Conservation (phyloP, 2,797 vertebrate genomes). For the Pteronotus mesoamericanus region DNA sequence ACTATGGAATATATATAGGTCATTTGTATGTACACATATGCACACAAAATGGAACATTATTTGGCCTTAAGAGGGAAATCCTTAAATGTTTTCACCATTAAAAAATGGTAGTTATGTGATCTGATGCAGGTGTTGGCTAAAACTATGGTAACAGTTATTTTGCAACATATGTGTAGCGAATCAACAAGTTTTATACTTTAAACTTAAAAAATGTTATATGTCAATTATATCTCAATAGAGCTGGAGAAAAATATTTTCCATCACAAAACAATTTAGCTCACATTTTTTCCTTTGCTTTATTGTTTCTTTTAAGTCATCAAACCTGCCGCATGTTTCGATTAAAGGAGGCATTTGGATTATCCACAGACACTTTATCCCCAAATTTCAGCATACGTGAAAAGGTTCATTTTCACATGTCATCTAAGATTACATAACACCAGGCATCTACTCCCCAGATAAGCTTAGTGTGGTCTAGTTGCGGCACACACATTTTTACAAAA, state of each 20-base stretch:
- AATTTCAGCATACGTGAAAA: neutral
- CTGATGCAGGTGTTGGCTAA: neutral
- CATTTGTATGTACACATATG: neutral
- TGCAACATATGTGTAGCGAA: neutral
- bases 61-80: neutral
- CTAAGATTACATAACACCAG: neutral
- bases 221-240: neutral
- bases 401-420: conserved; percentile 3
- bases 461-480: neutral
- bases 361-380: neutral
- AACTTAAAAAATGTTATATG: neutral
- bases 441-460: neutral
- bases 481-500: neutral
- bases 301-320: neutral
- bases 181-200: neutral
- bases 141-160: neutral
- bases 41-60: neutral
- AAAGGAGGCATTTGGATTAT: neutral
- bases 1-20: neutral
- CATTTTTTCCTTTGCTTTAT: conserved; percentile 24
- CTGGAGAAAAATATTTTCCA: neutral
- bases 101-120: neutral
- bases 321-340: neutral
- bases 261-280: neutral
- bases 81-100: neutral